These are phyloP conservation scores for Cynodonichthys magdalenae DNA, from an alignment of 2,797 vertebrate genomes.

Conservation along the genomic window DNA sequence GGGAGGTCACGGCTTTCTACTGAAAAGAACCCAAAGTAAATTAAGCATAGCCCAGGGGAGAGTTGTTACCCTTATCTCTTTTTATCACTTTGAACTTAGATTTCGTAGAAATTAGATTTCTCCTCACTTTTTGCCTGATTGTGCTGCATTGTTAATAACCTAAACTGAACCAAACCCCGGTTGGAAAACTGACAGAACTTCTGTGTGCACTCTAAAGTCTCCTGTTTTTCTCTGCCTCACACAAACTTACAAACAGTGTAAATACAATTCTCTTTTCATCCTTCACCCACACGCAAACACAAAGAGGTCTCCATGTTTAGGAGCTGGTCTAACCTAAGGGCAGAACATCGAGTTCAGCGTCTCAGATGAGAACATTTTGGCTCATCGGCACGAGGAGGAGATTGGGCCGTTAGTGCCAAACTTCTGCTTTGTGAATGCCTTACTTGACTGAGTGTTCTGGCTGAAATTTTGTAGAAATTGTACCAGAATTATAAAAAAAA, in stretches of 20 bases:
- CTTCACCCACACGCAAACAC: constrained; percentile 5
- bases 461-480: neutral
- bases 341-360: neutral
- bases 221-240: neutral
- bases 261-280: neutral
- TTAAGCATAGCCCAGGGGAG: no score
- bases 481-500: no score
- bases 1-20: no score
- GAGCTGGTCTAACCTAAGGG: constrained; percentile 2
- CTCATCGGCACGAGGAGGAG: neutral
- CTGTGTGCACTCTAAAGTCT: neutral
- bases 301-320: neutral
- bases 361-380: neutral
- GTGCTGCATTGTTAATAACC: no score
- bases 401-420: no score
- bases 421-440: neutral
- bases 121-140: no score
- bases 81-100: no score
- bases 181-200: no score
- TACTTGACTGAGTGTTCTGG: neutral
- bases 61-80: no score
- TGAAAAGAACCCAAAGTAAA: no score
- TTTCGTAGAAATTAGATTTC: no score
- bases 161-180: no score
- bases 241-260: neutral